A percentile compares a stretch with the other conserved stretches of the same genome.
Evolutionary conservation across 2,888 invertebrate species (phyloP).

Genomic region (Leptura quadrifasciata): DNA sequence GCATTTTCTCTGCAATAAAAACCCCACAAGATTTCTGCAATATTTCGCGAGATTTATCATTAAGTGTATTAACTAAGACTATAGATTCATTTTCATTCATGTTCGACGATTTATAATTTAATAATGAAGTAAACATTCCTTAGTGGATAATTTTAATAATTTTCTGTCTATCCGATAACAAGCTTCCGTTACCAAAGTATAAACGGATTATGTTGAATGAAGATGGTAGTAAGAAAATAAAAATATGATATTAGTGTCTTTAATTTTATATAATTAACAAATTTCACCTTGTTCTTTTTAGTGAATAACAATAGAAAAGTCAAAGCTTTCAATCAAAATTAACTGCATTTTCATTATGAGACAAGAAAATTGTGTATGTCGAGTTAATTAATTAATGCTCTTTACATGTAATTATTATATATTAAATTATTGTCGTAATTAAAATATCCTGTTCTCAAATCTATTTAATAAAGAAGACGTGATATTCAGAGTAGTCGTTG

Average conservation of each 20-base stretch:
- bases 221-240: neutral
- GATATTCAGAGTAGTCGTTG: conserved; percentile 11
- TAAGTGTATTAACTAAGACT: no score
- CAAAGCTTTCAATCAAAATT: conserved; percentile 39
- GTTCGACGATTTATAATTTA: no score
- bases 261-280: conserved; percentile 30
- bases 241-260: neutral
- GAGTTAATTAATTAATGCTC: conserved; percentile 22
- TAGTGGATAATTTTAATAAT: neutral
- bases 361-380: conserved; percentile 15
- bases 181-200: neutral
- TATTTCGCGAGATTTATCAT: no score
- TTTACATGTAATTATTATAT: neutral
- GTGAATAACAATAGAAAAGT: conserved; percentile 33
- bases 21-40: no score
- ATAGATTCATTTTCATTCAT: no score
- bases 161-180: neutral
- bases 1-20: no score
- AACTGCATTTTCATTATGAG: conserved; percentile 6
- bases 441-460: conserved; percentile 16
- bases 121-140: no score
- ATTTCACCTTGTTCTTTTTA: conserved; percentile 14
- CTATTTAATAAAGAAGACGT: conserved; percentile 34
- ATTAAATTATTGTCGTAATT: conserved; percentile 21
- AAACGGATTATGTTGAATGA: neutral